These are phyloP conservation scores for Dryadula phaetusa DNA, from an alignment of 2,888 invertebrate species.

Conservation along the genomic window DNA sequence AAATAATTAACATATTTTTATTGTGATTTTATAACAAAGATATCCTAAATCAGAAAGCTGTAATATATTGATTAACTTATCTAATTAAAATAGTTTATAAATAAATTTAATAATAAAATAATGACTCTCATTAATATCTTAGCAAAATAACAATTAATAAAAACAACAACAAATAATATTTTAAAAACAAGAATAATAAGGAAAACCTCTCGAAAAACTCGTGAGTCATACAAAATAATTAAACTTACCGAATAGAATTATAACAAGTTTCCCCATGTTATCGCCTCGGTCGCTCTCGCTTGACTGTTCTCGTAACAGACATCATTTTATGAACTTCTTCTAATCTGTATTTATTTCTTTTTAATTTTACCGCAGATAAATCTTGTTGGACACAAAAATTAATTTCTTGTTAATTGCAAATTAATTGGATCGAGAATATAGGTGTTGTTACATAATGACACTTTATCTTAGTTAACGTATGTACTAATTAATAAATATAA, in stretches of 20 bases:
- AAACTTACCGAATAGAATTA: constrained; percentile 29
- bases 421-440: constrained; percentile 1
- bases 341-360: constrained; percentile 27
- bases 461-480: neutral
- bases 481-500: neutral
- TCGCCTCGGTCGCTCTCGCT: neutral
- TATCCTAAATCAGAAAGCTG: too few species aligned
- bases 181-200: neutral
- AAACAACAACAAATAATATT: neutral
- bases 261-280: constrained; percentile 25
- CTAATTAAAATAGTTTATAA: too few species aligned
- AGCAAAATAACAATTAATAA: too few species aligned
- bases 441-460: too few species aligned
- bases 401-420: constrained; percentile 13
- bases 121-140: too few species aligned
- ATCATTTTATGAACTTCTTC: constrained; percentile 11
- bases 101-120: too few species aligned
- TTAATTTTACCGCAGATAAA: constrained; percentile 21
- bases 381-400: neutral
- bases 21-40: too few species aligned
- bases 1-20: too few species aligned
- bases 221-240: too few species aligned
- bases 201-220: neutral
- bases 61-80: too few species aligned
- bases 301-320: constrained; percentile 8